These are phyloP conservation scores for Pangasius mekongensis DNA, from an alignment of 2,797 vertebrate genomes.

Conservation along the genomic window DNA sequence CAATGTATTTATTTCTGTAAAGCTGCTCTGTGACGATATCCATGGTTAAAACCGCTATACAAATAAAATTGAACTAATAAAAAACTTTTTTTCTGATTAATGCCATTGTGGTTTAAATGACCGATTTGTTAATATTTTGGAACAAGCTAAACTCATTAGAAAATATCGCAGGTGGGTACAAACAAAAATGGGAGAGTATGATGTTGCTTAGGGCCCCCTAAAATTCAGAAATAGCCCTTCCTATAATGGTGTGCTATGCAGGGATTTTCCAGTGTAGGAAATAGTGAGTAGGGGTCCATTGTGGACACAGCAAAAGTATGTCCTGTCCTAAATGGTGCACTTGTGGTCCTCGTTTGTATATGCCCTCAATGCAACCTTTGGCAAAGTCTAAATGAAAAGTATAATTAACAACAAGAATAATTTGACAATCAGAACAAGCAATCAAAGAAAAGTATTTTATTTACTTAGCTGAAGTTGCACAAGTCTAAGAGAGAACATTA, in stretches of 20 bases:
- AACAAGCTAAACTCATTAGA: neutral
- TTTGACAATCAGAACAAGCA: neutral
- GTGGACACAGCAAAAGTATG: neutral
- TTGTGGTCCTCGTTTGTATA: neutral
- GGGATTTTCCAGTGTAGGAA: neutral
- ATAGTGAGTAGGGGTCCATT: neutral
- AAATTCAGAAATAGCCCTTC: neutral
- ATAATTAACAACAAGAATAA: neutral
- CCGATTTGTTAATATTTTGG: neutral
- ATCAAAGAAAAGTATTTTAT: constrained; percentile 77
- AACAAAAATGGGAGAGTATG: neutral
- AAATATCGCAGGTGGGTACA: neutral
- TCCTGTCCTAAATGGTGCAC: neutral
- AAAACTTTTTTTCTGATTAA: neutral
- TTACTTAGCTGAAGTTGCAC: constrained; percentile 70
- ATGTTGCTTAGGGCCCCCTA: neutral
- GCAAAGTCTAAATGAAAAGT: neutral
- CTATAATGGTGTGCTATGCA: neutral
- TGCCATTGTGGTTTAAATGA: neutral
- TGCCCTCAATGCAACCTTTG: no score
- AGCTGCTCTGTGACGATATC: no score
- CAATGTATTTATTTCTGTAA: no score
- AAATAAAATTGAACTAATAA: no score
- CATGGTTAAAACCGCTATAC: no score
- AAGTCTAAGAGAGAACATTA: constrained; percentile 67